These are phyloP conservation scores for Oreohelix idahoensis DNA, from an alignment of 1,140 invertebrate genomes.

Conservation along the genomic window DNA sequence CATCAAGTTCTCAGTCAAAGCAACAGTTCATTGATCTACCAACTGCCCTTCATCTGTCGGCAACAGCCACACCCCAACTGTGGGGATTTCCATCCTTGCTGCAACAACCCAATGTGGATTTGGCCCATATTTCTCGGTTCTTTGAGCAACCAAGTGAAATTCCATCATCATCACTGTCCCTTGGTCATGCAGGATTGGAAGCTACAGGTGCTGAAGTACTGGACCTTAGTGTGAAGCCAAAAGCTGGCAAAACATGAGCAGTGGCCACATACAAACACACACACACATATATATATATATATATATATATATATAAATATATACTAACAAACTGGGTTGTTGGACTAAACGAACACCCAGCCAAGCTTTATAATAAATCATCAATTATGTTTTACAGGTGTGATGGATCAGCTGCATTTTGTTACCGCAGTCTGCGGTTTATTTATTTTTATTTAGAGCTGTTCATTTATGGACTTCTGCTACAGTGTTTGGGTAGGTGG, in stretches of 20 bases:
- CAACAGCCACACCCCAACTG: background rate
- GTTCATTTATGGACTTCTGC: too few relatives aligned
- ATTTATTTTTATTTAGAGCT: background rate
- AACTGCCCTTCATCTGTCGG: background rate
- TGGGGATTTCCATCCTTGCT: slow-evolving; percentile 14
- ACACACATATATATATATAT: too few relatives aligned
- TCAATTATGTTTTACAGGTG: background rate
- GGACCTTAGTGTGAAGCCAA: slow-evolving; percentile 35
- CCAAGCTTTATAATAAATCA: too few relatives aligned
- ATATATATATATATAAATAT: too few relatives aligned
- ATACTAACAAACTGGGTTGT: too few relatives aligned
- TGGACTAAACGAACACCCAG: too few relatives aligned
- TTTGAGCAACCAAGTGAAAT: slow-evolving; percentile 6
- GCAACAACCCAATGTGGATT: background rate
- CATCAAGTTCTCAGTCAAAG: background rate
- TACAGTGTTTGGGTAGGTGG: too few relatives aligned
- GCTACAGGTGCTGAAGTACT: slow-evolving; percentile 32
- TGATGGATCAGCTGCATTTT: background rate
- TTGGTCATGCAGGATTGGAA: background rate
- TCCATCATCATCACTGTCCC: background rate
- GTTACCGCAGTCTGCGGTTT: background rate
- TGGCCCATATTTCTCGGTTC: slow-evolving; percentile 16
- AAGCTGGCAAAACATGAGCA: background rate
- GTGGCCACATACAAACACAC: too few relatives aligned
- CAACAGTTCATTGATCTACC: slow-evolving; percentile 7